Base-by-base conservation (phyloP, 2,113 vertebrate genomes). In the Dasyurus viverrinus region DNA sequence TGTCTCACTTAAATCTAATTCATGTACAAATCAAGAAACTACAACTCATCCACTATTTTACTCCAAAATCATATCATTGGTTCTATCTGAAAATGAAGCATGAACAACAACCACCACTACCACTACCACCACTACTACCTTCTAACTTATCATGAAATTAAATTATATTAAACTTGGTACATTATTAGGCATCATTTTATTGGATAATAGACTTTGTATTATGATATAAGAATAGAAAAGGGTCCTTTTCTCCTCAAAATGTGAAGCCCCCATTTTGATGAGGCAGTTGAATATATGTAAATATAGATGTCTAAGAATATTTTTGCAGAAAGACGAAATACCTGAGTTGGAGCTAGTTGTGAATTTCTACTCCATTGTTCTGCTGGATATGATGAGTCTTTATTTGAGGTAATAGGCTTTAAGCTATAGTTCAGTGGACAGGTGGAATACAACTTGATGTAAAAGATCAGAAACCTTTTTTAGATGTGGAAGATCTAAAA, bases 171-270 rank as follows among this genome's bases (percentile, higher is more conserved):
- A 93, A 60, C 26, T 7, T 76, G 53, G 9, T 92, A 46, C 52
- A 90, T 93, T 91, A 89, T 22, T 94, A n/a, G 92, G 8, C 46
- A 93, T 6, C 36, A 10, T 95, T 96, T 95, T 92, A 3, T 90
- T 84, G 14, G 5, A 6, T 36, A 27, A 76, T 50, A 2, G 8
- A 24, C 54, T 91, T 94, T 96, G 36, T 42, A 22, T 6, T 42
- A 42, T 2, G 68, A 22, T 9, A 42, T 42, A 93, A 23, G 27
- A n/a, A 94, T 93, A 84, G 3, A 53, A 22, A 16, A 94, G 42
- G 14, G 8, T 25, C 10, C 53, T 24, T 95, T 93, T 27, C 7
- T 8, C 48, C 27, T 93, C 50, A 47, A 93, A 94, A 50, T 93
- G 23, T 76, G 42, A 76, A 76, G 42, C 22, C 8, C n/a, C 16